Conservation (phyloP, 2,888 invertebrate species). For the Drosophila histrio region DNA sequence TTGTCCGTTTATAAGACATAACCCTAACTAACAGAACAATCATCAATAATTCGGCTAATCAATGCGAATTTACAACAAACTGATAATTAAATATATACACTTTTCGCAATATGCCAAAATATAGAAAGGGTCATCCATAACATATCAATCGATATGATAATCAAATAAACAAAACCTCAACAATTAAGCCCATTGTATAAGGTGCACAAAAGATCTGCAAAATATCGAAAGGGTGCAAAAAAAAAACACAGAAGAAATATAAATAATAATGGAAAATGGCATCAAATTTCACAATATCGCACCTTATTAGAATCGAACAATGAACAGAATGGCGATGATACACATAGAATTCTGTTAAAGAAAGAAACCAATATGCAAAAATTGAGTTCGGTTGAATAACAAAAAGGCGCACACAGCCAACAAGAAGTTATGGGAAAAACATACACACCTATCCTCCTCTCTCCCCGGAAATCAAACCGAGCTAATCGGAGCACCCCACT, state of each 20-base stretch:
- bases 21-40: not conserved
- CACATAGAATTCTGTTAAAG: constrained; percentile 39
- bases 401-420: constrained; percentile 63
- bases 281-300: constrained; percentile 80
- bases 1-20: not conserved
- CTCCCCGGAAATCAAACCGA: constrained; percentile 23
- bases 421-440: constrained; percentile 81
- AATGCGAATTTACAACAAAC: constrained; percentile 28
- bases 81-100: constrained; percentile 44
- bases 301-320: constrained; percentile 78
- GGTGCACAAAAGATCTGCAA: constrained; percentile 38
- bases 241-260: constrained; percentile 28
- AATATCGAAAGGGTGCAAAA: constrained; percentile 58
- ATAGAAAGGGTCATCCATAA: constrained; percentile 65
- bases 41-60: constrained; percentile 25
- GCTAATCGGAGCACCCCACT: constrained; percentile 76
- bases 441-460: constrained; percentile 70
- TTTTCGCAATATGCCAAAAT: constrained; percentile 54
- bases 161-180: constrained; percentile 57
- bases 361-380: constrained; percentile 60
- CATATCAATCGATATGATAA: constrained; percentile 69
- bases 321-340: constrained; percentile 33
- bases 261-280: constrained; percentile 70
- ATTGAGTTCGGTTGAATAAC: constrained; percentile 36
- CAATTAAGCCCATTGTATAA: constrained; percentile 54